Base-by-base conservation (phyloP, 2,113 vertebrate species). In the Centropus bengalensis region DNA sequence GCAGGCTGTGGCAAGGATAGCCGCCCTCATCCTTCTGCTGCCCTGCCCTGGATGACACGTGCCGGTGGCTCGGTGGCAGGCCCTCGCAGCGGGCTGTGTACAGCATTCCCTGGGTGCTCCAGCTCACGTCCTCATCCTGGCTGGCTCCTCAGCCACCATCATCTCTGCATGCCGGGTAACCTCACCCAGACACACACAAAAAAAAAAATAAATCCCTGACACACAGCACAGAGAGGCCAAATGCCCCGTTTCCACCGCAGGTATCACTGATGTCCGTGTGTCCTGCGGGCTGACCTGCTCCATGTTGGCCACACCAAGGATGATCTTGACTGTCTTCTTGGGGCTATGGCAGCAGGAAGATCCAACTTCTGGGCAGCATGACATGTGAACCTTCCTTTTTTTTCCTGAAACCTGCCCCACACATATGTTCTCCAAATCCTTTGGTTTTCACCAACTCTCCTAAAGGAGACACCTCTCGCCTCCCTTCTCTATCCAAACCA, bases 1-100 rank as follows among this genome's bases (percentile, higher is more conserved):
- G 32, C 16, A 51, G 73, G 47, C 40, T 60, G 22, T 3, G 0
- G 8, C 18, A 49, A 44, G 44, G 33, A 20, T 3, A 0, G 55
- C 64, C 23, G 52, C 66, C 49, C 45, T 32, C 2, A 1, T 8
- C 52, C 20, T 33, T 59, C 10, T 38, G 28, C 38, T 0, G 2
- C 4, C 2, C 44, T 59, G 73, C 45, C 30, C 33, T n/a, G 71
- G 38, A 16, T 16, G 52, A 38, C 1, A 0, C 9, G 19, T 45
- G 38, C 24, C 1, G 2, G 40, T 32, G 85, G 23, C 45, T 54
- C 1, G 0, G 30, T 2, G 1, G 28, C 42, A 24, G 42, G 26
- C 14, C 8, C 12, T 60, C 26, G 4, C n/a, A 0, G 6, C 11
- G n/a, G 14, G 16, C n/a, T 27, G 27, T 15, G 33, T 32, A 28